These are phyloP conservation scores for Mus spretus DNA, from an alignment of 2,797 vertebrate genomes.

Conservation along the genomic window DNA sequence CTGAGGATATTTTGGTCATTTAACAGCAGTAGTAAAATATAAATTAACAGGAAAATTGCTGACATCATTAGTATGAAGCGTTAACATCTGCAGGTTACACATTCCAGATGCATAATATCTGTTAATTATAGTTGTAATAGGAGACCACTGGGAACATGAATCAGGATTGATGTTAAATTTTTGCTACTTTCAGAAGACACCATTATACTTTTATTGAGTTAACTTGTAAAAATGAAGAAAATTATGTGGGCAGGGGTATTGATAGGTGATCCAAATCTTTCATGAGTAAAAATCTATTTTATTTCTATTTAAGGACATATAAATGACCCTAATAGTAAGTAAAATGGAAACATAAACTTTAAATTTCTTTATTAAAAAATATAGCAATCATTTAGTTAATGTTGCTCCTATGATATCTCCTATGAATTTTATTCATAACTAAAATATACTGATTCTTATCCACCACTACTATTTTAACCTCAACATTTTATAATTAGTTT, in stretches of 20 bases:
- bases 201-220: constrained; percentile 42
- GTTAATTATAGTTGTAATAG: constrained; percentile 70
- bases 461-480: constrained; percentile 2
- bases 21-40: constrained; percentile 74
- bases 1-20: constrained; percentile 73
- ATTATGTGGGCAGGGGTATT: neutral
- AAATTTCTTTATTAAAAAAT: constrained; percentile 44
- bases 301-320: constrained; percentile 42
- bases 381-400: constrained; percentile 7
- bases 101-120: constrained; percentile 77
- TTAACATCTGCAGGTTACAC: constrained; percentile 78
- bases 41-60: constrained; percentile 78
- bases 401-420: constrained; percentile 5
- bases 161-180: constrained; percentile 61
- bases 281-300: neutral
- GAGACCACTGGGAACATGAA: constrained; percentile 62
- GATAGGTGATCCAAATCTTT: constrained; percentile 47
- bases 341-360: constrained; percentile 30
- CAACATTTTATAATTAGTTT: neutral
- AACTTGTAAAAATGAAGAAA: constrained; percentile 61
- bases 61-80: constrained; percentile 76
- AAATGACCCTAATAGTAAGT: constrained; percentile 31
- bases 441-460: neutral
- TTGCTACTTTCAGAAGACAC: constrained; percentile 48
- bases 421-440: constrained; percentile 32